Conservation (phyloP, 1,140 invertebrate species). For the Asobara japonica region DNA sequence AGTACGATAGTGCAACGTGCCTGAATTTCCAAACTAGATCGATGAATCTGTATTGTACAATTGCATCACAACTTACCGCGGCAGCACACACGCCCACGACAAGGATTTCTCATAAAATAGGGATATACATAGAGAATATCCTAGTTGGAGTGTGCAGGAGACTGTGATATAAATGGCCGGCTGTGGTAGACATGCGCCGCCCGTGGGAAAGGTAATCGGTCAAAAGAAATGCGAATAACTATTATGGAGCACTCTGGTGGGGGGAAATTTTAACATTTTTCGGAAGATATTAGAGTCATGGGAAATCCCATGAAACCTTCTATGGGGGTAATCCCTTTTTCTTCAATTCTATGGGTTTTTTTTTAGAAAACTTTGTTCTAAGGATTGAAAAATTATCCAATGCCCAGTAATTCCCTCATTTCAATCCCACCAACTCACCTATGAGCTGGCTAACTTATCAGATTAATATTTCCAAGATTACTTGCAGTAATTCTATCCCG, state of each 20-base stretch:
- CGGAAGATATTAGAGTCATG: no score
- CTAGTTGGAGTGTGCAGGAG: conserved; percentile 21
- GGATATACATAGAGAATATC: background rate
- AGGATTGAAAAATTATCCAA: no score
- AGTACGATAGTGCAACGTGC: no score
- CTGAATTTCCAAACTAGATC: conserved; percentile 8
- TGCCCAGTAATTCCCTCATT: no score
- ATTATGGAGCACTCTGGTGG: no score
- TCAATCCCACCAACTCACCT: no score
- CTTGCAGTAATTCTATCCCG: background rate
- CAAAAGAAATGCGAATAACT: conserved; percentile 58
- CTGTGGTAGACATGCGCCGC: conserved; percentile 41
- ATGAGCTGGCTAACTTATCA: no score
- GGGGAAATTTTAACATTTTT: no score
- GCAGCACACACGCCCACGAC: conserved; percentile 47
- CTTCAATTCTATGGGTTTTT: no score
- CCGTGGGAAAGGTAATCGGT: conserved; percentile 61
- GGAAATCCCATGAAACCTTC: no score
- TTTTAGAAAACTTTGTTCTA: no score
- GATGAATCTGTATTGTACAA: background rate
- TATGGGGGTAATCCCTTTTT: no score
- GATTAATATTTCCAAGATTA: background rate
- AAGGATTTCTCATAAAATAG: conserved; percentile 49
- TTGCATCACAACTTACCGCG: conserved; percentile 44
- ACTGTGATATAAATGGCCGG: conserved; percentile 52